Conservation (phyloP, 2,888 invertebrate species). For the Myathropa florea region DNA sequence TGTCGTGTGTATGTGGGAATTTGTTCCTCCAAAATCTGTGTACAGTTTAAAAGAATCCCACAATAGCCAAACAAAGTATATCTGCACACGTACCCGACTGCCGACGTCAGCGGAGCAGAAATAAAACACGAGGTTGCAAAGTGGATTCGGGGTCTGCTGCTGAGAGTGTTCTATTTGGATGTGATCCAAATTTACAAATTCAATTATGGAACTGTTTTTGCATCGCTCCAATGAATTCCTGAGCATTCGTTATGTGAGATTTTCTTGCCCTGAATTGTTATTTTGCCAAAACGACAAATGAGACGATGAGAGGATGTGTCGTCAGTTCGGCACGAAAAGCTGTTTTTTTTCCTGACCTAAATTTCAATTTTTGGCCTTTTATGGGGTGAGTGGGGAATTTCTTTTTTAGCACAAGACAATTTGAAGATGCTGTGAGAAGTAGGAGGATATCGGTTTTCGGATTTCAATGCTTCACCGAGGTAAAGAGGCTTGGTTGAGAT, state of each 20-base stretch:
- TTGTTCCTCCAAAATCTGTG: neutral
- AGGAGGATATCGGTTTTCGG: no score
- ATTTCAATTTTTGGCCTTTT: no score
- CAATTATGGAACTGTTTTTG: neutral
- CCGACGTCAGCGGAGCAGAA: slow-evolving; percentile 4
- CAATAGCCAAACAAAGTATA: neutral
- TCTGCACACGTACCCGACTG: neutral
- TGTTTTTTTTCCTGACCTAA: no score
- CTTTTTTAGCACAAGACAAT: no score
- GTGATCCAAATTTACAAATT: slow-evolving; percentile 17
- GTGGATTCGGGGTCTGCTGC: neutral
- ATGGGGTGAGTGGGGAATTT: no score
- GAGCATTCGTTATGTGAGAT: neutral
- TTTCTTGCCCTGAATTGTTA: no score
- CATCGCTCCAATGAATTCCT: neutral
- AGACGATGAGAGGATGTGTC: no score
- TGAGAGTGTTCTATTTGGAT: slow-evolving; percentile 29
- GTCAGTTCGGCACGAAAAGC: no score
- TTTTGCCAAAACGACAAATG: neutral
- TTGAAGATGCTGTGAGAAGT: no score
- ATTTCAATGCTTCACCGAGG: no score
- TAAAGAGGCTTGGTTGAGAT: no score
- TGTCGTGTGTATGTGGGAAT: neutral
- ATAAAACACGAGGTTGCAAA: neutral
- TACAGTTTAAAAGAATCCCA: neutral